These are phyloP conservation scores for Andrena bicolor DNA, from an alignment of 2,888 invertebrate species.

Conservation along the genomic window DNA sequence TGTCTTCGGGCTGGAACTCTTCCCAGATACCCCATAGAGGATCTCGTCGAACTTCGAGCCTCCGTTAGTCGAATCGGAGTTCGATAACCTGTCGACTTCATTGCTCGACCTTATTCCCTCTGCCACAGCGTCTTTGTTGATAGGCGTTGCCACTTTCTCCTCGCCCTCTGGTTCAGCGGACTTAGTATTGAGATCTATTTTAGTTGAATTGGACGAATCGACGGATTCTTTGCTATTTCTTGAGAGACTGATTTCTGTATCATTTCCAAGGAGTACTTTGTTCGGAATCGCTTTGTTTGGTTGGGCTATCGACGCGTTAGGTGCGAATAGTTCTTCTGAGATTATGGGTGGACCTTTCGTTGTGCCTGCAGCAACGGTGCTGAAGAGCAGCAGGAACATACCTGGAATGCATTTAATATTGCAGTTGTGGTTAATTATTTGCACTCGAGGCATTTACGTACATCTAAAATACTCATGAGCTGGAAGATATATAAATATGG, in stretches of 20 bases:
- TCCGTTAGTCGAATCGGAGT: conserved; percentile 28
- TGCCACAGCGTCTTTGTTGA: conserved; percentile 1
- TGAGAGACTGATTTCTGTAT: neutral
- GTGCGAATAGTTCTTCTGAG: conserved; percentile 1
- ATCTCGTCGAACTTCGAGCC: conserved; percentile 47
- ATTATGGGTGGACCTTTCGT: conserved; percentile 15
- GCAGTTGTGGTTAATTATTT: neutral
- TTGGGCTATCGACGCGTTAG: conserved; percentile 15
- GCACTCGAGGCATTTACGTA: too few species aligned
- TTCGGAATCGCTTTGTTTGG: conserved; percentile 20
- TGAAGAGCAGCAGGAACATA: conserved; percentile 66
- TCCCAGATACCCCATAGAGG: conserved; percentile 48
- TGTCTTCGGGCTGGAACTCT: conserved; percentile 62
- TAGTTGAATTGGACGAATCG: neutral
- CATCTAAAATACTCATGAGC: too few species aligned
- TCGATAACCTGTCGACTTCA: conserved; percentile 43
- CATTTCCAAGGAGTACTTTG: conserved; percentile 16
- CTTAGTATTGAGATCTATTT: conserved; percentile 6
- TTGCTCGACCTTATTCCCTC: conserved; percentile 38
- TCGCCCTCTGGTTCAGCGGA: conserved; percentile 12
- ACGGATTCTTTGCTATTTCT: neutral
- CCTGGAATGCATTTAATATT: conserved; percentile 58
- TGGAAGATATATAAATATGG: too few species aligned
- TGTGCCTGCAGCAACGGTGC: conserved; percentile 51
- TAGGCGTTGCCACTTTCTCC: conserved; percentile 39